phyloP scores from a whole-genome alignment of 2,797 vertebrate genomes.

The Oceanodroma leucorhoa region DNA sequence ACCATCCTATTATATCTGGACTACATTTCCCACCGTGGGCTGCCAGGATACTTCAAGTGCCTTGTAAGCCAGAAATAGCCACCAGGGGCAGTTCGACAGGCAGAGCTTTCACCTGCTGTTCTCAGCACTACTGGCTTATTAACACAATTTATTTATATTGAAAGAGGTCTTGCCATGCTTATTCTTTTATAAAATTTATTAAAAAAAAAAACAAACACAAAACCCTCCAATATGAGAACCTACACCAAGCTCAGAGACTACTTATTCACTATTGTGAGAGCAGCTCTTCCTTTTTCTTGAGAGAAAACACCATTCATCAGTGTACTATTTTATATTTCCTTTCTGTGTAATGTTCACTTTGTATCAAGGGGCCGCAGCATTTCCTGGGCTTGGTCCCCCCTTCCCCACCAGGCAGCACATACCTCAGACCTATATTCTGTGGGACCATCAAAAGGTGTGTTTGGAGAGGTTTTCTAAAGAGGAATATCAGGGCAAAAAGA shows the following conservation, averaged over 20 bases:
- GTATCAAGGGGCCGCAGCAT: neutral
- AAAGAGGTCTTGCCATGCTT: neutral
- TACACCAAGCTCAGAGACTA: neutral
- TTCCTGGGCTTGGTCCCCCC: neutral
- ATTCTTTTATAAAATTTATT: neutral
- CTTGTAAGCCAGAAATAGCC: conserved; percentile 21
- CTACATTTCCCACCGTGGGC: neutral
- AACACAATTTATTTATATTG: neutral
- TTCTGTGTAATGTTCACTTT: neutral
- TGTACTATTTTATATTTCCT: neutral
- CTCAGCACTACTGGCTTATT: conserved; percentile 1
- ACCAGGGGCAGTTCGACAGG: conserved; percentile 4
- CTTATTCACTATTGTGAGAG: neutral
- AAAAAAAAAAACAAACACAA: neutral
- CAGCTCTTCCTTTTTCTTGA: neutral
- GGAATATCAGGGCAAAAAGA: neutral
- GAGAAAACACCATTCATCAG: neutral
- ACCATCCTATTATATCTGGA: neutral
- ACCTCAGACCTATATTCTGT: neutral
- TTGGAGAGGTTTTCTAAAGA: neutral
- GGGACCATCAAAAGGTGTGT: neutral
- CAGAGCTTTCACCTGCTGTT: neutral
- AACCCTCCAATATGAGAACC: neutral
- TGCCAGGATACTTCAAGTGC: conserved; percentile 2
- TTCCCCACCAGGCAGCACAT: neutral